Base-by-base conservation (phyloP, 2,797 vertebrate genomes). In the Pristis pectinata region DNA sequence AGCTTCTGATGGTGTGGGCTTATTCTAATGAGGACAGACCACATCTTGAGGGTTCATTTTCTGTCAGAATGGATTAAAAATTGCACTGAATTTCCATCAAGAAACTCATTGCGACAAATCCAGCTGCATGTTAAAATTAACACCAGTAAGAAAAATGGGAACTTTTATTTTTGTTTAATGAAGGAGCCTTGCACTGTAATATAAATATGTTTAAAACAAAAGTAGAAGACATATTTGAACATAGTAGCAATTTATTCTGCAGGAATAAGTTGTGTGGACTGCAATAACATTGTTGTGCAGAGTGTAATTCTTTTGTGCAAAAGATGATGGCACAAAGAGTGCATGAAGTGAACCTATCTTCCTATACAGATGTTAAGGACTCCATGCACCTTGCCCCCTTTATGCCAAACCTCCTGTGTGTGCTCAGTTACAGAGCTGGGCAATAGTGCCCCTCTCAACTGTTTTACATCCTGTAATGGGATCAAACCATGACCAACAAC, bases 71-170 rank as follows among this genome's bases (percentile, higher is more conserved):
- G 97, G 96, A 96, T 95, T 97, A 98, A 99, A 98, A 99, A 96
- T 99, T 98, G 98, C 49, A 59, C 49, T 10, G 70, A 49, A 76
- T 93, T 93, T 93, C 95, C 95, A 97, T 97, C 70, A 56, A 56
- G 70, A n/a, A 97, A 97, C 97, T 98, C 98, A 98, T 98, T 98
- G 98, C 99, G 98, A 99, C 99, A 99, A 99, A 99, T 99, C 98
- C 97, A 98, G 98, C 98, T 9, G 2, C 34, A 56, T 98, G 99
- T 99, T 98, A 98, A 99, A 98, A 99, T 99, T 99, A 98, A 99
- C 98, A 99, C 98, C 98, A 98, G 98, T 97, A 96, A 97, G 97
- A 97, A 98, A 96, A 94, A 64, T 89, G 79, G 59, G 30, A 72
- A 95, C 72, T 80, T 64, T 94, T 49, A 94, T 92, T 83, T 8